Evolutionary conservation across 1,140 invertebrate genomes (phyloP), one percentile per base, ranked within the genome.

Genomic region (Brevipalpus yothersi): DNA sequence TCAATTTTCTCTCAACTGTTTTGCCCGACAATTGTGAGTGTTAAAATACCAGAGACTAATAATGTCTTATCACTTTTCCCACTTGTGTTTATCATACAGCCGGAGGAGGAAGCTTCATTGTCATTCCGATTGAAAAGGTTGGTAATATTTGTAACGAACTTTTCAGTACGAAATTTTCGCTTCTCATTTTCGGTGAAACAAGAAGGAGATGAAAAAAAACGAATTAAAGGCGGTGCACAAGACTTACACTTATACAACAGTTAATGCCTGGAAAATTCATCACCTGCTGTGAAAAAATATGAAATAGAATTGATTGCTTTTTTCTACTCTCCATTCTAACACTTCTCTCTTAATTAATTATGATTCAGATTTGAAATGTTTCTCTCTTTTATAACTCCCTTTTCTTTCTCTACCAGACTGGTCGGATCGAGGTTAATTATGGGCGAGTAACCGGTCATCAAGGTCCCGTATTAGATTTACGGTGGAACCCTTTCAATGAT

Each of bases 401-500:
- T 53, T 53, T 53, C 19, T 13, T 53, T 21, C 53, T 53, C 19
- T 17, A 17, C 21, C 42, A 67, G 67, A 61, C 58, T 40, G 71
- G 71, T 15, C 61, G 71, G 21, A 60, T 71, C n/a, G 69, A 71
- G 58, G 62, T 69, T 15, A 83, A 84, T 68, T 78, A 79, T 7
- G 81, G 79, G 65, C 77, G 80, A 66, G 82, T 87, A 51, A 83
- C 82, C 17, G 84, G 84, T 41, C 84, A 88, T 71, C 77, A 79
- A 56, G 84, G 84, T 47, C 83, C 82, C 5, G 83, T 88, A 60
- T 72, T 86, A 61, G 84, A 88, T 70, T 81, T 88, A 62, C 86
- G 86, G 71, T 89, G 83, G 83, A 86, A 86, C 72, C 85, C 85
- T 53, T 89, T 89, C 73, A 88, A 90, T 69, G 90, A 95, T 72